These are phyloP conservation scores for Rosalia funebris DNA, from an alignment of 2,888 invertebrate genomes.

Conservation along the genomic window DNA sequence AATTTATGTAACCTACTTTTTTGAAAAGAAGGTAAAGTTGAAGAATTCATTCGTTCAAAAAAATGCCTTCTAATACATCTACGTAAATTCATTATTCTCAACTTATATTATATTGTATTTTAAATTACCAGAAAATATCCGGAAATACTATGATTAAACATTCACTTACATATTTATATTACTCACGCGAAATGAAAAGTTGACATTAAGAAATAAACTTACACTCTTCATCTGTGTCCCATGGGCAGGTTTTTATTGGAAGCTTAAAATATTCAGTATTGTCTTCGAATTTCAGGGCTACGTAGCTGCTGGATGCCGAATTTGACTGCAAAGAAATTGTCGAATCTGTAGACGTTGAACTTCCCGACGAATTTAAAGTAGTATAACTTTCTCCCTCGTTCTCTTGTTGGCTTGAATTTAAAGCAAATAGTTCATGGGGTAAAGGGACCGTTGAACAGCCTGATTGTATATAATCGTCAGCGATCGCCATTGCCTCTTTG, in stretches of 20 bases:
- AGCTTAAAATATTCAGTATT: constrained; percentile 42
- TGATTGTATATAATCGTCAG: constrained; percentile 55
- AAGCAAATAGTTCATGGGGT: constrained; percentile 52
- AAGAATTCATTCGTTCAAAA: too few relatives aligned
- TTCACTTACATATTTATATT: too few relatives aligned
- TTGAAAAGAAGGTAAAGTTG: too few relatives aligned
- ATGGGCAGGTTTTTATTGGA: constrained; percentile 40
- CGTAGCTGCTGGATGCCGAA: constrained; percentile 37
- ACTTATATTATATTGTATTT: too few relatives aligned
- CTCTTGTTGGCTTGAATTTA: constrained; percentile 30
- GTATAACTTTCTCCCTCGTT: constrained; percentile 24
- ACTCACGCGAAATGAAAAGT: too few relatives aligned
- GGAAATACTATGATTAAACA: too few relatives aligned
- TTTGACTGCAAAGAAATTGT: constrained; percentile 17
- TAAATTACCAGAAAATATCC: too few relatives aligned
- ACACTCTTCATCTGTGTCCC: constrained; percentile 39
- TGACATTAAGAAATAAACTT: too few relatives aligned
- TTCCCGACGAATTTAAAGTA: constrained; percentile 24
- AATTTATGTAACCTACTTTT: too few relatives aligned
- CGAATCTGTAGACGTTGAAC: constrained; percentile 4
- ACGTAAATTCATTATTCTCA: too few relatives aligned
- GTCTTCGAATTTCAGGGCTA: constrained; percentile 42
- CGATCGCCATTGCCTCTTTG: constrained; percentile 55
- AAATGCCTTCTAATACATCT: too few relatives aligned
- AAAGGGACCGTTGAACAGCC: constrained; percentile 50